Base-by-base conservation (phyloP, 2,888 invertebrate species). In the Stenolophus ochropezus region DNA sequence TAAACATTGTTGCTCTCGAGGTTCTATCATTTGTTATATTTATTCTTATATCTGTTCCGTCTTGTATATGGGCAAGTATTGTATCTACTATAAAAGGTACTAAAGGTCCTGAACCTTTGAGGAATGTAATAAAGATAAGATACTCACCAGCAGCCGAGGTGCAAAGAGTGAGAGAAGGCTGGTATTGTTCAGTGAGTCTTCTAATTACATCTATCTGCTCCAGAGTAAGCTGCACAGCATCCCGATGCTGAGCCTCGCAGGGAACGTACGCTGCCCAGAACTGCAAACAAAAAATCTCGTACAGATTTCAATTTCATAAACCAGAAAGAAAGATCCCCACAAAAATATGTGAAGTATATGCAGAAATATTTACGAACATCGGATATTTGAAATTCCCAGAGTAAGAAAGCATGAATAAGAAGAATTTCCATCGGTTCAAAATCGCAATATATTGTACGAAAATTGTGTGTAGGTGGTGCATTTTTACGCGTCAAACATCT, bases 231-330 rank as follows among this genome's bases (percentile, higher is more conserved):
- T 96, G 94, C 85, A 96, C 95, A 65, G 96, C 95, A 87, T 96
- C 96, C 86, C 94, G 94, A 88, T 95, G 94, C 88, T 96, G 96
- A 65, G 95, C 92, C 85, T 93, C 93, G 89, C 96, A 96, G 61
- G 94, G 94, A 86, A 95, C 95, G 91, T 95, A 96, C 83, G 95
- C 95, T 61, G 96, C 95, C 96, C 96, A 96, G 89, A 96, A 96
- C 95, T 96, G 91, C 82, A 89, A 91, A 18, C 18, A 20, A 56
- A 42, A 11, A 42, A 3, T 11, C 33, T 11, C 2, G n/a, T 21
- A 25, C 23, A 25, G 0, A 61, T 11, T 23, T 21, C 56, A 56
- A 21, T 11, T 4, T 0, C 51, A 16, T 18, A 53, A 1, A 56
- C 21, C 4, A 20, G 6, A 56, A 56, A 20, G 21, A 56, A 5